A percentile compares a stretch with the other conserved stretches of the same genome.
These are phyloP conservation scores for Coluber constrictor DNA, from an alignment of 2,797 vertebrate genomes.

Conservation along the genomic window DNA sequence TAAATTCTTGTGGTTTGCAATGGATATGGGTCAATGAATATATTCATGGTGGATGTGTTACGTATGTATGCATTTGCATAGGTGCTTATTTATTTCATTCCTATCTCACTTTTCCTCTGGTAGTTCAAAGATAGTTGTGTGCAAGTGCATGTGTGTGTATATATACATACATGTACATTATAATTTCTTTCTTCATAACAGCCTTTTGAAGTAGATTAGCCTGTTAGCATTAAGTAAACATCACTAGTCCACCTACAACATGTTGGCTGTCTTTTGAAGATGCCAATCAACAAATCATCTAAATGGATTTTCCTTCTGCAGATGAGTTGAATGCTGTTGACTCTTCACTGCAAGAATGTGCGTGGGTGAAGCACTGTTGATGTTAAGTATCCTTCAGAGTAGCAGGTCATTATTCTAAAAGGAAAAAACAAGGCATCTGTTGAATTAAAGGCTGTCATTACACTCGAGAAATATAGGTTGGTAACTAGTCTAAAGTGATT, in stretches of 20 bases:
- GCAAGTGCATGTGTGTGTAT: background rate
- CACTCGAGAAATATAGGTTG: background rate
- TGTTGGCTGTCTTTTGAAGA: background rate
- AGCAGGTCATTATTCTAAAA: background rate
- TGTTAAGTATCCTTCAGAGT: background rate
- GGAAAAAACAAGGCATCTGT: background rate
- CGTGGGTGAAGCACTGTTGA: background rate
- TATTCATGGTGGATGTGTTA: background rate
- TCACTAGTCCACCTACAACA: background rate
- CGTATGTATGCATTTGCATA: background rate
- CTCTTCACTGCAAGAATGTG: background rate
- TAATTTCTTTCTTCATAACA: background rate
- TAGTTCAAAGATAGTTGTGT: background rate
- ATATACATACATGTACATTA: background rate
- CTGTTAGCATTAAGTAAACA: background rate
- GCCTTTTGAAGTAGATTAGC: background rate
- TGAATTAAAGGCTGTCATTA: background rate
- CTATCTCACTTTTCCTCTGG: background rate
- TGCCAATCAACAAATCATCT: background rate
- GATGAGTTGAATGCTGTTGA: background rate
- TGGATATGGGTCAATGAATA: background rate
- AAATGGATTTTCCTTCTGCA: background rate
- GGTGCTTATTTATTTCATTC: background rate
- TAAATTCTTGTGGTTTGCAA: background rate
- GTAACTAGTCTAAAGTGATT: background rate